These are phyloP conservation scores for Polyommatus icarus DNA, from an alignment of 2,888 invertebrate species.

Conservation along the genomic window DNA sequence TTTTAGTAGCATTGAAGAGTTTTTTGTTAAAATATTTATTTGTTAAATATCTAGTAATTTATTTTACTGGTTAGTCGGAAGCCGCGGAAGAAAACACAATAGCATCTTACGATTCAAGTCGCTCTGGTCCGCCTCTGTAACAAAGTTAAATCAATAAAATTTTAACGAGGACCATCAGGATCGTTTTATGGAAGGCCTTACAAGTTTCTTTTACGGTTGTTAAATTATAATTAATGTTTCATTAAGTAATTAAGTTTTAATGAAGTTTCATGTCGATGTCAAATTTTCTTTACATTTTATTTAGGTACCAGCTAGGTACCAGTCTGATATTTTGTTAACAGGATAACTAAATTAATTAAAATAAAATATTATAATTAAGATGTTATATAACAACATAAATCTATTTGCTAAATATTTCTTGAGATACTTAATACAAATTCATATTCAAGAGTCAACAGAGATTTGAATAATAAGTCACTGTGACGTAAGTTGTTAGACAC, in stretches of 20 bases:
- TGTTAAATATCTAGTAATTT: background rate
- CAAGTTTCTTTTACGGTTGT: constrained; percentile 4
- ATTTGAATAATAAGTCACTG: constrained; percentile 33
- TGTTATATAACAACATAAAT: background rate
- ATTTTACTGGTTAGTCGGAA: background rate
- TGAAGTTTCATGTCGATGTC: background rate
- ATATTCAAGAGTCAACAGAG: constrained; percentile 22
- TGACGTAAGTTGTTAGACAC: constrained; percentile 21
- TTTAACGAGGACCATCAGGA: constrained; percentile 18
- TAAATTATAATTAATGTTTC: background rate
- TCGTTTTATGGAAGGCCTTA: constrained; percentile 1
- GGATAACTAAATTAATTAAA: no score
- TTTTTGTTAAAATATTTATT: background rate
- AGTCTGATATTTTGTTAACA: no score
- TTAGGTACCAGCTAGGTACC: no score
- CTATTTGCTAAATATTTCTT: background rate
- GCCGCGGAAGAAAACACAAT: background rate
- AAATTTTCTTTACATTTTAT: background rate
- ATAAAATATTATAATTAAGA: no score
- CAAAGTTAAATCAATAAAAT: constrained; percentile 17
- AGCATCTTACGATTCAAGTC: background rate
- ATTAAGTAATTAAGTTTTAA: background rate
- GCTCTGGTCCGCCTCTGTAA: background rate
- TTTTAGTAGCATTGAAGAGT: background rate
- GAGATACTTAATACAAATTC: constrained; percentile 11